Evolutionary conservation across 2,888 invertebrate genomes (phyloP).

Genomic region (Cheilosia vulpina): DNA sequence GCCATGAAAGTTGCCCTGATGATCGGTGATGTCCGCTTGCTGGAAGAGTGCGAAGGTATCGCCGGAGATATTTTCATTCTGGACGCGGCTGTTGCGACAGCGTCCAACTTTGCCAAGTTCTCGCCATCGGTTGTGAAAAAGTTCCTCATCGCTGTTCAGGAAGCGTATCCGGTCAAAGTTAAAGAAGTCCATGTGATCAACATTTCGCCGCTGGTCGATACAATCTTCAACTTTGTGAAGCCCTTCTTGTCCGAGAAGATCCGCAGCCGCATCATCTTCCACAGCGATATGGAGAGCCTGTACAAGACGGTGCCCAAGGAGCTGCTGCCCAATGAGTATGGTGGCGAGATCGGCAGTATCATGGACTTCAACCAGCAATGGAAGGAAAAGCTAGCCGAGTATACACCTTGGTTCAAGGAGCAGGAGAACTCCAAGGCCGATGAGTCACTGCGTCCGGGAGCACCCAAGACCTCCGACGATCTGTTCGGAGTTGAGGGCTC

Average conservation of each 20-base stretch:
- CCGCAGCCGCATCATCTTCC: constrained; percentile 91
- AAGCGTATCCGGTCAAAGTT: constrained; percentile 94
- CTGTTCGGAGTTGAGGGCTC: constrained; percentile 95
- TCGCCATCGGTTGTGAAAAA: constrained; percentile 92
- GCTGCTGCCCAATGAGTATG: constrained; percentile 92
- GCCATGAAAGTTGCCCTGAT: constrained; percentile 92
- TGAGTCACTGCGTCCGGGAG: constrained; percentile 91
- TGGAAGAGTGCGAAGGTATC: constrained; percentile 91
- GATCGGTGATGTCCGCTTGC: constrained; percentile 92
- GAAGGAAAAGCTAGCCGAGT: constrained; percentile 91
- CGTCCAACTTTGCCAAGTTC: constrained; percentile 92
- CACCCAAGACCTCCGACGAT: constrained; percentile 93
- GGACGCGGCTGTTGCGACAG: constrained; percentile 91
- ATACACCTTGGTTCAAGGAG: constrained; percentile 91
- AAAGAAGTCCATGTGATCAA: constrained; percentile 95
- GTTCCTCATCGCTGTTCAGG: constrained; percentile 93
- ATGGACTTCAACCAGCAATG: constrained; percentile 90
- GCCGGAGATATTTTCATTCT: constrained; percentile 93
- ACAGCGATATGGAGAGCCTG: constrained; percentile 89
- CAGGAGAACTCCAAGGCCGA: constrained; percentile 91
- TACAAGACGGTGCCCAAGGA: constrained; percentile 92
- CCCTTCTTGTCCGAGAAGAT: constrained; percentile 95
- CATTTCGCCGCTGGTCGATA: constrained; percentile 92
- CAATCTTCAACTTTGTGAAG: constrained; percentile 93
- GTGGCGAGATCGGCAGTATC: constrained; percentile 90